phyloP scores from a whole-genome alignment of 2,113 vertebrate species.

The Protobothrops mucrosquamatus region DNA sequence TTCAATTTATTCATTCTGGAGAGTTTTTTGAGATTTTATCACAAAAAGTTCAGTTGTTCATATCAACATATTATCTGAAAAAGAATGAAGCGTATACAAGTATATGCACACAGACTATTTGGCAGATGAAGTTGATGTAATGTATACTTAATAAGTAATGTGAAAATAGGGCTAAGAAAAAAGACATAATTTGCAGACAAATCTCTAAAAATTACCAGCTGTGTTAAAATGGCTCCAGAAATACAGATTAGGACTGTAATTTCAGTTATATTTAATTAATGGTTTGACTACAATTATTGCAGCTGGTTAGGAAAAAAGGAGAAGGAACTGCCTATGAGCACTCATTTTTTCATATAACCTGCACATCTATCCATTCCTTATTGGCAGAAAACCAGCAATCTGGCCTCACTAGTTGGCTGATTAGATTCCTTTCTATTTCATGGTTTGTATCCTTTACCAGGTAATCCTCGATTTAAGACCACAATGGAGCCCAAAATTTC shows the following conservation, averaged over 20 bases:
- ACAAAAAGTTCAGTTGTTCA: constrained; percentile 63
- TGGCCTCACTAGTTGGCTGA: background rate
- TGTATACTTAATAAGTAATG: background rate
- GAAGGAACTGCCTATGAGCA: background rate
- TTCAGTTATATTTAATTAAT: background rate
- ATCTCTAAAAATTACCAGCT: background rate
- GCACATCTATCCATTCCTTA: background rate
- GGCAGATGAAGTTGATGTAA: background rate
- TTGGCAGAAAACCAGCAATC: background rate
- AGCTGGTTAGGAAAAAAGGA: background rate
- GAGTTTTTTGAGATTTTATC: constrained; percentile 30
- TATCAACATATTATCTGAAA: constrained; percentile 77
- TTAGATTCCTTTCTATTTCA: background rate
- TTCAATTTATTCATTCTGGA: constrained; percentile 90
- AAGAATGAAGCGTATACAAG: constrained; percentile 1
- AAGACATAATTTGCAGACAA: background rate
- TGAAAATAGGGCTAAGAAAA: background rate
- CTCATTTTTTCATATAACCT: background rate
- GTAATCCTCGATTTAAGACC: background rate
- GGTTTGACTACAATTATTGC: background rate
- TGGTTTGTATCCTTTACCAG: background rate
- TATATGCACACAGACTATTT: background rate
- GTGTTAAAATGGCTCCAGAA: background rate
- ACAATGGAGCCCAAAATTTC: background rate
- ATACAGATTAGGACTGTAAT: background rate